Evolutionary conservation across 2,797 vertebrate genomes (phyloP), one percentile per base, ranked within the genome.

Genomic region (Melopsittacus undulatus): DNA sequence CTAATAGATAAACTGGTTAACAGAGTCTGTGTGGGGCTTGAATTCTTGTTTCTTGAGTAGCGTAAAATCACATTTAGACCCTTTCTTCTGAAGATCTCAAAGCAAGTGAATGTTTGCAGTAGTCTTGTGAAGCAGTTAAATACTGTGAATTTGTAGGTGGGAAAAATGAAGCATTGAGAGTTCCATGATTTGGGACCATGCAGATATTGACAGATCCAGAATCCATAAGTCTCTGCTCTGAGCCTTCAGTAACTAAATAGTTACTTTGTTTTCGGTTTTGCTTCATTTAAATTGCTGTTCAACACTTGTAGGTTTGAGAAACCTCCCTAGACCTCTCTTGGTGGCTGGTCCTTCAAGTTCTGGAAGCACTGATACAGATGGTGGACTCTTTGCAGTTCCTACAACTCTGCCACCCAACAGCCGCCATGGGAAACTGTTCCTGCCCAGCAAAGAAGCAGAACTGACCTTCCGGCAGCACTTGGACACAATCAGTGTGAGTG

Each of bases 361-460:
- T 32, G 97, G 97, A 79, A 96, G 92, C 46, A 66, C 97, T 3
- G 99, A 99, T 56, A 91, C 98, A 0, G 99, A 99, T 30, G 98
- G 98, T 13, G 98, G 98, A 1, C 98, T 99, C 73, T 99, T 99
- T 73, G 99, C 99, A 0, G 98, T 99, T 21, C 99, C 99, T 24
- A 99, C 99, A 26, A 99, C 99, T 7, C 97, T 99, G n/a, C 99
- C 99, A 1, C 99, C 99, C 75, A 99, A 99, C 97, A 99, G 99
- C 96, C 98, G 99, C 12, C 99, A 99, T 7, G 98, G 98, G 86
- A 98, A 99, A 90, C 98, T 99, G 97, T 99, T 99, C 95, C 98
- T 99, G 46, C 99, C 99, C 43, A 99, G 98, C 97, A 99, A 99
- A 91, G 99, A 99, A 32, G 98, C 99, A 0, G 99, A 99, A 88